Evolutionary conservation across 1,140 invertebrate genomes (phyloP).

Genomic region (Drosophila ambigua): DNA sequence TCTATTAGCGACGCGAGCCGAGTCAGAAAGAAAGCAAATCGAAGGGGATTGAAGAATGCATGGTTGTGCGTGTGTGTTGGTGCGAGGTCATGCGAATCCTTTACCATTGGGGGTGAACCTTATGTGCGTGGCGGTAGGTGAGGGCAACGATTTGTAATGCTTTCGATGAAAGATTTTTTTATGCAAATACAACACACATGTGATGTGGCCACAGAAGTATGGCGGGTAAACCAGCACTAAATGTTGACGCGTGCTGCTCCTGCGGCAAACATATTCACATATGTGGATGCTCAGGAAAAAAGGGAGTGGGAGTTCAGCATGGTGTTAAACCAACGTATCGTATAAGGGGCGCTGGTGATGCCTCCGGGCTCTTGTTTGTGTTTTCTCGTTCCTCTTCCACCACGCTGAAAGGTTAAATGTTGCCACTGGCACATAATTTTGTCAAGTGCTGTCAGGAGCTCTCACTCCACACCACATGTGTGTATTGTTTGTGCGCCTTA

Average conservation of each 20-base stretch:
- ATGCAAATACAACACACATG: slow-evolving; percentile 66
- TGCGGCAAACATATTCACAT: slow-evolving; percentile 43
- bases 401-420: slow-evolving; percentile 74
- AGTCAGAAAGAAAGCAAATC: slow-evolving; percentile 3
- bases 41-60: slow-evolving; percentile 1
- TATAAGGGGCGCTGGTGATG: slow-evolving; percentile 1
- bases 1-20: slow-evolving; percentile 66
- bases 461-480: slow-evolving; percentile 27
- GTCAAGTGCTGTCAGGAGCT: slow-evolving; percentile 73
- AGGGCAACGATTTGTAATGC: slow-evolving; percentile 68
- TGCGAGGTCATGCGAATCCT: slow-evolving; percentile 72
- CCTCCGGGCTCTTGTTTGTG: slow-evolving; percentile 54
- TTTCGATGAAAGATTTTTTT: slow-evolving; percentile 53
- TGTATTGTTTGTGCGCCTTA: slow-evolving; percentile 54
- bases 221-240: slow-evolving; percentile 62
- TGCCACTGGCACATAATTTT: slow-evolving; percentile 74
- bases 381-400: slow-evolving; percentile 33
- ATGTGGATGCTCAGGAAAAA: slow-evolving; percentile 15
- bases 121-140: slow-evolving; percentile 13
- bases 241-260: slow-evolving; percentile 71
- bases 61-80: slow-evolving; percentile 6
- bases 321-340: background rate
- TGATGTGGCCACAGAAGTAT: slow-evolving; percentile 21
- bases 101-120: slow-evolving; percentile 46
- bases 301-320: slow-evolving; percentile 3